Percentiles rank a stretch among this genome's conserved stretches.
phyloP scores from a whole-genome alignment of 2,113 vertebrate species.

The Gymnocephalus cernua region DNA sequence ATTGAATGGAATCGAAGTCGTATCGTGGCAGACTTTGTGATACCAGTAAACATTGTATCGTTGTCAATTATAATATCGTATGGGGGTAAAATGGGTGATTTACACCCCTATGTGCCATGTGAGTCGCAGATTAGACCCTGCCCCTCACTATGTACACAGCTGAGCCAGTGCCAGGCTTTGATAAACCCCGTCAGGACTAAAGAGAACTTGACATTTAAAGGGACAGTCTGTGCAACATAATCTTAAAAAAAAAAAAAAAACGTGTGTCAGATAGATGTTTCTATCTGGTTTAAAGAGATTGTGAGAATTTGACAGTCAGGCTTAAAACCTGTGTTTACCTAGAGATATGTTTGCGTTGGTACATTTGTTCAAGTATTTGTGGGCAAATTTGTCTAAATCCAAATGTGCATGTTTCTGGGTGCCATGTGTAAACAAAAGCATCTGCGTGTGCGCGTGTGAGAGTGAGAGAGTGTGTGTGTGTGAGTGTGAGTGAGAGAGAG shows the following conservation, averaged over 20 bases:
- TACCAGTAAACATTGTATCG: too few species aligned
- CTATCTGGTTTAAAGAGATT: slow-evolving; percentile 68
- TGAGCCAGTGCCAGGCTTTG: slow-evolving; percentile 44
- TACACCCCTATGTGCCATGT: background rate
- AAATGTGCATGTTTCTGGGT: slow-evolving; percentile 76
- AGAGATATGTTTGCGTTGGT: slow-evolving; percentile 66
- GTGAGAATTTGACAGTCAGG: slow-evolving; percentile 54
- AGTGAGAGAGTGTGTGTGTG: slow-evolving; percentile 16
- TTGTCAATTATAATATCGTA: too few species aligned
- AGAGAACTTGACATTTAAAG: slow-evolving; percentile 57
- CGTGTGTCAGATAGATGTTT: slow-evolving; percentile 13
- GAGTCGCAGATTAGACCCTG: slow-evolving; percentile 46
- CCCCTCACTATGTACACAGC: slow-evolving; percentile 18
- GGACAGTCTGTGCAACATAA: background rate
- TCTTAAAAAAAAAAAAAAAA: slow-evolving; percentile 7
- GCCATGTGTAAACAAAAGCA: slow-evolving; percentile 81
- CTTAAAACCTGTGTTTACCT: slow-evolving; percentile 73
- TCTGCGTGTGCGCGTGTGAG: too few species aligned
- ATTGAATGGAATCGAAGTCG: too few species aligned
- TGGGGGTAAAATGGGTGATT: too few species aligned
- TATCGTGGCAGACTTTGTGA: too few species aligned
- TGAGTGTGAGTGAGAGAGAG: too few species aligned
- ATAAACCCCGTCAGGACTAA: slow-evolving; percentile 39
- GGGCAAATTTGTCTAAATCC: slow-evolving; percentile 80
- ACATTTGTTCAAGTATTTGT: slow-evolving; percentile 80